A percentile compares a stretch with the other conserved stretches of the same genome.
Evolutionary conservation across 2,888 invertebrate species (phyloP).

Genomic region (Yponomeuta malinellus): DNA sequence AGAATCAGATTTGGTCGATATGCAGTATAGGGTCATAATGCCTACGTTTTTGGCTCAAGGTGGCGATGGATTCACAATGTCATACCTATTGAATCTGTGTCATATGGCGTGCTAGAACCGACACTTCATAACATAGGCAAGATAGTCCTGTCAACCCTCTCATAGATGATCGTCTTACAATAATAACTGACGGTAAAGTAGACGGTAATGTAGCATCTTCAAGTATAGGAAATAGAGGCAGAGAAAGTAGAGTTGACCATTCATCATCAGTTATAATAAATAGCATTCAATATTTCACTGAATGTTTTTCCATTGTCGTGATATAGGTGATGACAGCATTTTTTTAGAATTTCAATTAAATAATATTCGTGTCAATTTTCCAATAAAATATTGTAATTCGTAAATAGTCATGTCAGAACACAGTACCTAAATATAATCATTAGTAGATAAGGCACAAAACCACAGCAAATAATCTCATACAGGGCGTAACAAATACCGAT

Average conservation of each 20-base stretch:
- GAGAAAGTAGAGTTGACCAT: slow-evolving; percentile 3
- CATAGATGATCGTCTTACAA: slow-evolving; percentile 75
- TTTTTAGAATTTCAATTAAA: background rate
- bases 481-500: background rate
- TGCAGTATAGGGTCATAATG: slow-evolving; percentile 80
- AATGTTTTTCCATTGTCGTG: background rate
- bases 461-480: background rate
- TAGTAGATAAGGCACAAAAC: background rate
- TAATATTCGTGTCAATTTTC: background rate
- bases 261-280: background rate
- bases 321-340: background rate
- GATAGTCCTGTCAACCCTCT: slow-evolving; percentile 77
- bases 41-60: slow-evolving; percentile 81
- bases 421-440: background rate
- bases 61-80: slow-evolving; percentile 82
- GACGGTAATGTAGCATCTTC: slow-evolving; percentile 59
- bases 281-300: background rate
- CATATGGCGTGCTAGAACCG: slow-evolving; percentile 48
- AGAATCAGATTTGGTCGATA: slow-evolving; percentile 71
- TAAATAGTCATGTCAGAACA: background rate
- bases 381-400: background rate
- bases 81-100: slow-evolving; percentile 45
- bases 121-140: slow-evolving; percentile 74
- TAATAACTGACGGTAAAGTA: slow-evolving; percentile 77
- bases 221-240: slow-evolving; percentile 2